phyloP scores from a whole-genome alignment of 2,797 vertebrate species.

The Anabacerthia variegaticeps region DNA sequence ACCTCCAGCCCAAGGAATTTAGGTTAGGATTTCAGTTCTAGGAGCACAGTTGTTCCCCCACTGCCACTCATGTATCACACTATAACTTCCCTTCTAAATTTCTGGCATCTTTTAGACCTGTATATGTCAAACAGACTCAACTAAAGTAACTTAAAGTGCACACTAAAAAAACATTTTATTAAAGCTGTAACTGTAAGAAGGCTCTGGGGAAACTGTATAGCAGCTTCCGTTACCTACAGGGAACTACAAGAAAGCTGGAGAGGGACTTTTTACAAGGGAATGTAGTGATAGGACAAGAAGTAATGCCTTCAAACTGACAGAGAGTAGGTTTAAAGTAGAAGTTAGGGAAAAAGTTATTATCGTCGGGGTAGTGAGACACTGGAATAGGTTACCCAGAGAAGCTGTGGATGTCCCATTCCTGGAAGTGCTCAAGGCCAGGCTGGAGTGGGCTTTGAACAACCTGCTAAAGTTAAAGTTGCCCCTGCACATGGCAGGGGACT shows the following conservation, averaged over 20 bases:
- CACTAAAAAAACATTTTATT: neutral
- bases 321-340: neutral
- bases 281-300: neutral
- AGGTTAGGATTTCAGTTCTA: neutral
- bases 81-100: neutral
- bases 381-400: neutral
- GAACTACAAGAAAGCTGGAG: neutral
- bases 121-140: neutral
- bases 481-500: neutral
- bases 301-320: neutral
- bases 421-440: neutral
- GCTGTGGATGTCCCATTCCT: neutral
- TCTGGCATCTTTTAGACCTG: neutral
- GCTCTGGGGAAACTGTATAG: neutral
- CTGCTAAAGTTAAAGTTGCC: neutral
- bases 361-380: neutral
- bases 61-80: neutral
- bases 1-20: neutral
- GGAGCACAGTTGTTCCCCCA: neutral
- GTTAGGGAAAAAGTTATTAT: fast-evolving
- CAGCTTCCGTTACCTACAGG: neutral
- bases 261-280: neutral
- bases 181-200: neutral
- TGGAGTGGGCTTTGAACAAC: neutral
- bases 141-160: neutral